These are phyloP conservation scores for Sanderia malayensis DNA, from an alignment of 30 jellyfish, hydroid and myxozoan genomes.

Conservation along the genomic window DNA sequence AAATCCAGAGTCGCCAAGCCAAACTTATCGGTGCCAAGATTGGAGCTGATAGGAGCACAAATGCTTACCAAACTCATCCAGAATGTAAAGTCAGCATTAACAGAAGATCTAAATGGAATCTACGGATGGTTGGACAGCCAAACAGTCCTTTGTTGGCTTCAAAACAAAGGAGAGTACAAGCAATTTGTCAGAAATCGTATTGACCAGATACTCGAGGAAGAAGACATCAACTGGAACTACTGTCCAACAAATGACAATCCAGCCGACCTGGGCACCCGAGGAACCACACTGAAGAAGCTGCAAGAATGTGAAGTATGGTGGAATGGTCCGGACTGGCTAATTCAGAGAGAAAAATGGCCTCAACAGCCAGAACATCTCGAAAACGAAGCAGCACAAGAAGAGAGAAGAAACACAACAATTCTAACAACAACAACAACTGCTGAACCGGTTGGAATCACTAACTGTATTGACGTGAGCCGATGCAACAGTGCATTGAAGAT, in stretches of 20 bases:
- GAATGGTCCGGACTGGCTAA: constrained; percentile 38
- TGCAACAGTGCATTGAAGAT: too few species aligned
- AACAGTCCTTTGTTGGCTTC: too few species aligned
- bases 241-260: constrained; percentile 39
- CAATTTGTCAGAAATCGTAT: constrained; percentile 28
- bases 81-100: too few species aligned
- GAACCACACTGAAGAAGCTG: constrained; percentile 32
- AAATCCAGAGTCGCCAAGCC: too few species aligned
- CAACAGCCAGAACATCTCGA: neutral
- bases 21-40: too few species aligned
- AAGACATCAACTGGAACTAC: constrained; percentile 28
- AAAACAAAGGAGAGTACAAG: constrained; percentile 29
- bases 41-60: constrained; percentile 25
- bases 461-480: constrained; percentile 15
- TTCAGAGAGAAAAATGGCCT: constrained; percentile 17
- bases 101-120: too few species aligned
- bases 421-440: too few species aligned
- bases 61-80: neutral
- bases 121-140: too few species aligned
- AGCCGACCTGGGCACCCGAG: constrained; percentile 52
- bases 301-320: too few species aligned
- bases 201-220: constrained; percentile 27
- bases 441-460: too few species aligned
- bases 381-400: too few species aligned
- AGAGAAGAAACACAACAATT: too few species aligned